phyloP scores from a whole-genome alignment of 2,888 invertebrate species.

The Orchesella flavescens region DNA sequence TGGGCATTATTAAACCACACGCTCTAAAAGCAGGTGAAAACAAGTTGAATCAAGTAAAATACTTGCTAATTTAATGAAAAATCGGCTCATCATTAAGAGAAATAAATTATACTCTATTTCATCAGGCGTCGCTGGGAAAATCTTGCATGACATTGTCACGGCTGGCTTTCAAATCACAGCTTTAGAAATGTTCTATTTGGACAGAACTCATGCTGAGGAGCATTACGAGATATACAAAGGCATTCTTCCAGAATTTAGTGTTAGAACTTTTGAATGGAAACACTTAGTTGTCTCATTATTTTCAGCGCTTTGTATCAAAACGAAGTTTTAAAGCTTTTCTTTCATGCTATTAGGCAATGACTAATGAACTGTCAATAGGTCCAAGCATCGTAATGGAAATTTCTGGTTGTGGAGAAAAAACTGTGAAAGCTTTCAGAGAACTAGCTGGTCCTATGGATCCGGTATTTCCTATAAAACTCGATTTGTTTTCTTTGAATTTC shows the following conservation, averaged over 20 bases:
- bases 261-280: slow-evolving; percentile 74
- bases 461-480: slow-evolving; percentile 76
- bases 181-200: slow-evolving; percentile 85
- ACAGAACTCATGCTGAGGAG: slow-evolving; percentile 88
- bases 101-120: slow-evolving; percentile 12
- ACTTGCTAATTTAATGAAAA: neutral
- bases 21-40: slow-evolving; percentile 84
- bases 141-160: slow-evolving; percentile 80
- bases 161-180: slow-evolving; percentile 84
- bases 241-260: slow-evolving; percentile 85
- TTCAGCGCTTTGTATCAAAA: slow-evolving; percentile 3
- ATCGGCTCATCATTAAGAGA: neutral
- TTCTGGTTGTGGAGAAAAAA: slow-evolving; percentile 78
- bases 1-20: slow-evolving; percentile 92
- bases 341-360: slow-evolving; percentile 80
- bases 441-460: slow-evolving; percentile 92
- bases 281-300: too few relatives aligned
- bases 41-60: slow-evolving; percentile 6
- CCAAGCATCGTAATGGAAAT: slow-evolving; percentile 91
- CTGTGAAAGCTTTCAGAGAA: slow-evolving; percentile 84
- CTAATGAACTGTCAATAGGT: slow-evolving; percentile 87
- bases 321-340: neutral
- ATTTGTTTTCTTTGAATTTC: neutral
- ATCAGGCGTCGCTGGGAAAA: slow-evolving; percentile 78
- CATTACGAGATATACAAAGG: slow-evolving; percentile 95